Evolutionary conservation across 2,888 invertebrate genomes (phyloP), one percentile per base, ranked within the genome.

Genomic region (Eilema caniola): DNA sequence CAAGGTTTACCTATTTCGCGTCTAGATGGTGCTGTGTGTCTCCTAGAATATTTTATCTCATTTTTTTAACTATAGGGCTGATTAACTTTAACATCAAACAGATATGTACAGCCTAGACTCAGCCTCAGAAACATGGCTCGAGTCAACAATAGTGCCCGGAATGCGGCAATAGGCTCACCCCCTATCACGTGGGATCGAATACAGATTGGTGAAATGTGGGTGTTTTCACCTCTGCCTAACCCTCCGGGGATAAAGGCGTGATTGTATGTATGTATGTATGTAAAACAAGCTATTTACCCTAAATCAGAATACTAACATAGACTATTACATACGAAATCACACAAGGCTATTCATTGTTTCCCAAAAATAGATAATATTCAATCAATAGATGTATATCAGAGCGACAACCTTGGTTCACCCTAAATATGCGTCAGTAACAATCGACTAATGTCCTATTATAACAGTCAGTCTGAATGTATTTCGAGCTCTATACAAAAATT

Each of bases 321-420:
- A 59, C 12, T 59, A 28, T 28, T 25, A 59, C 4, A 24, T 20
- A 2, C 8, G 5, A 59, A 16, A 3, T 57, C 37, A 25, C 24
- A 63, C 20, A 41, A 37, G 24, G 62, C 12, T 37, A 28, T 16
- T 25, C 23, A 67, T 78, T 75, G 69, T 63, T 31, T 23, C 37
- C 67, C 41, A 62, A 61, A 62, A 72, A 60, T 64, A 41, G 37
- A 56, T 28, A 47, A 67, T 37, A 62, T 56, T 23, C 33, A 67
- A 69, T 68, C 62, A 68, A 73, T 67, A 71, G 65, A 75, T 77
- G 25, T 8, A 24, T 65, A 53, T 60, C 59, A 14, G 33, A 14
- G 23, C n/a, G 14, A 61, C 60, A 67, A 60, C 69, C 63, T 69
- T 69, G 56, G 41, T 20, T 57, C 57, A 47, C 31, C 62, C 67